Base-by-base conservation (phyloP, 2,113 vertebrate species). In the Nothoprocta pentlandii region DNA sequence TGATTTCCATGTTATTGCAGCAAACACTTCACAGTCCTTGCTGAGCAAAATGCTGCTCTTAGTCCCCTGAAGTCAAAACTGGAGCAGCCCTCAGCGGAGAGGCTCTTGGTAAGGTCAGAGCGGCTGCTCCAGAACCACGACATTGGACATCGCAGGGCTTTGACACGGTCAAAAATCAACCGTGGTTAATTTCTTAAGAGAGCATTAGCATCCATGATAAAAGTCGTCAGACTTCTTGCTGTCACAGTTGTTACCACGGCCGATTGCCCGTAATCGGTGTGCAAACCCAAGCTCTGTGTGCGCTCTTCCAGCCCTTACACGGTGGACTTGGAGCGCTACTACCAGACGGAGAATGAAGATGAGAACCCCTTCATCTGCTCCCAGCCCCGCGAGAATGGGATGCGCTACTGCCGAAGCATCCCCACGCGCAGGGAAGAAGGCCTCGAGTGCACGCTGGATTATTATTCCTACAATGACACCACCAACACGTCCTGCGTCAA, bases 341-440 rank as follows among this genome's bases (percentile, higher is more conserved):
- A 99, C 97, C 99, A 99, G 97, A 99, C 99, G 0, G 99, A 99
- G 96, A 99, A 99, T 0, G 99, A 99, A 15, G 99, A 99, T 0
- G 99, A 99, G 96, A 99, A 98, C 95, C 99, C 99, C 7, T 99
- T 99, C 97, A 99, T 99, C 97, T 99, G 99, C 98, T 99, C 99
- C 44, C 98, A 98, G 96, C 98, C 98, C 2, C 95, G 97, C 16
- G 99, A 99, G 87, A 99, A 99, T 0, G 99, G 99, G 94, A 99
- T 99, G 99, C 98, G 99, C 21, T 98, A 98, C 92, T 99, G 99
- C 71, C 93, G 96, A 87, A 98, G 98, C 0, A 98, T 99, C 90
- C 99, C 99, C 10, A 98, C 97, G 0, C 97, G 98, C 44, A 98
- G 98, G 2, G 98, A 99, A 28, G 99, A 99, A 44, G 98, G 97